phyloP scores from a whole-genome alignment of 2,888 invertebrate genomes.

The Campoplex capitator region DNA sequence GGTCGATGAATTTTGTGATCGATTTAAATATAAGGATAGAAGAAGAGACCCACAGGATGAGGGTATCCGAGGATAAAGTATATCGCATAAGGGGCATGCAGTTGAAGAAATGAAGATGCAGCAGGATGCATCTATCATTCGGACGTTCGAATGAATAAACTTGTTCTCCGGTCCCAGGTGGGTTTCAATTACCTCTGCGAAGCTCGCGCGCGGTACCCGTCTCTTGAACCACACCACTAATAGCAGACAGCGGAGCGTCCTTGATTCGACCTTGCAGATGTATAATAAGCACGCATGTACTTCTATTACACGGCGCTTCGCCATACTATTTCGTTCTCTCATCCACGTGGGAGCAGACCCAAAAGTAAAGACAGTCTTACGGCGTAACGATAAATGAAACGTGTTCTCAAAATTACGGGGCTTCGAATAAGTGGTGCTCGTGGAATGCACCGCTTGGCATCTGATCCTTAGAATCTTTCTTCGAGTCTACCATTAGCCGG shows the following conservation, averaged over 20 bases:
- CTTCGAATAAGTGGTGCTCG: neutral
- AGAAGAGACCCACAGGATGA: too few relatives aligned
- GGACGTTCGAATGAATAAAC: conserved; percentile 48
- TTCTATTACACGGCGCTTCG: conserved; percentile 45
- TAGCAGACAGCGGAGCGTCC: conserved; percentile 69
- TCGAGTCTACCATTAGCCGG: too few relatives aligned
- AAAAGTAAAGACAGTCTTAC: neutral
- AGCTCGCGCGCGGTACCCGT: conserved; percentile 26
- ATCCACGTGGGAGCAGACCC: neutral
- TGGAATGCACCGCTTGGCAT: neutral
- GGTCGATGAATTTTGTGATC: conserved; percentile 23
- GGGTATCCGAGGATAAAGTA: neutral
- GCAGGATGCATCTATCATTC: conserved; percentile 13
- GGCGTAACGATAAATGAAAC: neutral
- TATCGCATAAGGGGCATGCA: neutral
- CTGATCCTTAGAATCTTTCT: neutral
- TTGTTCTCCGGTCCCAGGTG: conserved; percentile 38
- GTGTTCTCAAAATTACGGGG: neutral
- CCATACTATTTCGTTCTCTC: neutral
- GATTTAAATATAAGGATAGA: too few relatives aligned
- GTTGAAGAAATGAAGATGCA: neutral
- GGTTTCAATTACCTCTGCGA: conserved; percentile 50
- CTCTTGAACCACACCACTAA: conserved; percentile 41
- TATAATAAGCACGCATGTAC: conserved; percentile 61
- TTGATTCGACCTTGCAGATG: conserved; percentile 74